phyloP scores from a whole-genome alignment of 2,888 invertebrate species.

The Lepeophtheirus nordmannii region DNA sequence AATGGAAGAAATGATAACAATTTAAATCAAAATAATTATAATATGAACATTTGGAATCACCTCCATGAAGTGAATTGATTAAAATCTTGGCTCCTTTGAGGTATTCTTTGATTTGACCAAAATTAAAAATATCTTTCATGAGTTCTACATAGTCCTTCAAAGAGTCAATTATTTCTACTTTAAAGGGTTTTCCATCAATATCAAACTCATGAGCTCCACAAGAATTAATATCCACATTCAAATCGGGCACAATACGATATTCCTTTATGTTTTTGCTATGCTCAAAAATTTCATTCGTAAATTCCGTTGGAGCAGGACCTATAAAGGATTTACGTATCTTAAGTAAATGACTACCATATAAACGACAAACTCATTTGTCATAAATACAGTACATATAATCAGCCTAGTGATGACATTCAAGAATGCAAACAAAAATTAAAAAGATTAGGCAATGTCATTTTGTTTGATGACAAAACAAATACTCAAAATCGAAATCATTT shows the following conservation, averaged over 20 bases:
- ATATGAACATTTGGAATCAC: slow-evolving; percentile 40
- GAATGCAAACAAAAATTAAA: neutral
- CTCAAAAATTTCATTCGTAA: slow-evolving; percentile 73
- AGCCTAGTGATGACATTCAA: neutral
- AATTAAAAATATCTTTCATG: slow-evolving; percentile 96
- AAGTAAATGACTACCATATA: neutral
- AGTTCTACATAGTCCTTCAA: slow-evolving; percentile 70
- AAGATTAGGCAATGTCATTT: neutral
- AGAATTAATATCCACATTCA: slow-evolving; percentile 57
- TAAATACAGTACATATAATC: neutral
- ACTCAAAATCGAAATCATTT: neutral
- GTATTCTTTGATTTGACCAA: slow-evolving; percentile 45
- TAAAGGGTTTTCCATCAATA: slow-evolving; percentile 46
- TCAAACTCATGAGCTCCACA: slow-evolving; percentile 51
- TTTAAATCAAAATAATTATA: neutral
- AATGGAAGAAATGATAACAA: slow-evolving; percentile 29
- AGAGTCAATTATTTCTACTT: slow-evolving; percentile 75
- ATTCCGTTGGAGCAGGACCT: slow-evolving; percentile 73
- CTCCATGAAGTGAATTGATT: slow-evolving; percentile 82
- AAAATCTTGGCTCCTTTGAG: slow-evolving; percentile 47
- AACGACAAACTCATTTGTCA: neutral
- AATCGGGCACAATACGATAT: slow-evolving; percentile 61
- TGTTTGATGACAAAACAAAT: too few species aligned
- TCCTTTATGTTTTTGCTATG: slow-evolving; percentile 57
- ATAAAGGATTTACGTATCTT: neutral